phyloP scores from a whole-genome alignment of 2,113 vertebrate genomes.

The Circaetus cinerascens region DNA sequence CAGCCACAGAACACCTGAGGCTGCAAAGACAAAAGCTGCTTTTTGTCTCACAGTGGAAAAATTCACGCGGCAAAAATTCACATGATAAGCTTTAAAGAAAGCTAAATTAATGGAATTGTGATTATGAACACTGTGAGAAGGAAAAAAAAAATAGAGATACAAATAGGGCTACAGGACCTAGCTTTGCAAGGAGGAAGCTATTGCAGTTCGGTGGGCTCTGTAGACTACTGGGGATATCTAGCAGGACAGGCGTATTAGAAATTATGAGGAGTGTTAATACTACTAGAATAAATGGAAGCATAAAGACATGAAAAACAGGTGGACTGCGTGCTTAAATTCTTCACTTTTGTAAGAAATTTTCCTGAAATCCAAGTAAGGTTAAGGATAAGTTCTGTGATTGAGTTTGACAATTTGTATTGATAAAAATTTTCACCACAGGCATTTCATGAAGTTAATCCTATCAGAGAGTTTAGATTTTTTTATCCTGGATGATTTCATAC shows the following conservation, averaged over 20 bases:
- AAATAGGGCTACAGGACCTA: neutral
- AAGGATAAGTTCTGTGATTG: neutral
- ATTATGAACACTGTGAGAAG: neutral
- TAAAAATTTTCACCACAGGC: neutral
- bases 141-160: neutral
- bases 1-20: neutral
- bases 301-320: neutral
- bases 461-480: neutral
- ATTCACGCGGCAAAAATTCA: neutral
- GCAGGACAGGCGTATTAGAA: neutral
- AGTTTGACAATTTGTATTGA: neutral
- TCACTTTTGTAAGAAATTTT: neutral
- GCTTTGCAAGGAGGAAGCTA: neutral
- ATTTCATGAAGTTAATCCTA: neutral
- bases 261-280: neutral
- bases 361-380: neutral
- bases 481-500: neutral
- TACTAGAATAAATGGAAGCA: neutral
- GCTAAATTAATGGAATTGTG: neutral
- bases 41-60: neutral
- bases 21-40: neutral
- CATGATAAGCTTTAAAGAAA: neutral
- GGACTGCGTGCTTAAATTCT: neutral
- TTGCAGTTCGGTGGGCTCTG: neutral
- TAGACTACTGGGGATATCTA: neutral